Evolutionary conservation across 2,113 vertebrate species (phyloP).

Genomic region (Ahaetulla prasina): DNA sequence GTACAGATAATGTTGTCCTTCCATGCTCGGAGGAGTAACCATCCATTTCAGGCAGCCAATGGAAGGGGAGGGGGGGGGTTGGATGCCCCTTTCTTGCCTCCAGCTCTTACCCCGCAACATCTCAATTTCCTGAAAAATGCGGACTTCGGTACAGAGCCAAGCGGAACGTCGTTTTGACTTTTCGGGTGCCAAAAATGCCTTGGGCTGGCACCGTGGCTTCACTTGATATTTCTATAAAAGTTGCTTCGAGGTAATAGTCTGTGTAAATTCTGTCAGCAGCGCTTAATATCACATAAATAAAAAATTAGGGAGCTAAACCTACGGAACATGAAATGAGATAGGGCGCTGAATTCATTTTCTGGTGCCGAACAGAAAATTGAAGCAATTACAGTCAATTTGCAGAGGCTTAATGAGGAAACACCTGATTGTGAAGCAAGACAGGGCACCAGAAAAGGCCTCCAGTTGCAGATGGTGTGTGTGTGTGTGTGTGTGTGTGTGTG

Average conservation of each 20-base stretch:
- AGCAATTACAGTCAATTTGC: constrained; percentile 17
- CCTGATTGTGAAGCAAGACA: neutral
- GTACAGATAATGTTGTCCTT: neutral
- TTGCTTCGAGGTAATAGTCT: neutral
- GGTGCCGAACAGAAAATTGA: constrained; percentile 24
- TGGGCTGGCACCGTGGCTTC: neutral
- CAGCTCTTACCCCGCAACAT: neutral
- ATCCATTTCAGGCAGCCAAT: neutral
- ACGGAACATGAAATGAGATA: constrained; percentile 12
- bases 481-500: too few relatives aligned
- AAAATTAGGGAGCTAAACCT: constrained; percentile 19
- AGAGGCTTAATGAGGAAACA: constrained; percentile 16
- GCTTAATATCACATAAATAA: constrained; percentile 32
- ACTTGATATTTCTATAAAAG: constrained; percentile 33
- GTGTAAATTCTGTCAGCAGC: constrained; percentile 37
- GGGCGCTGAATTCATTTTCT: constrained; percentile 21
- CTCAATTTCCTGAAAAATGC: neutral
- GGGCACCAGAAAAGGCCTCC: constrained; percentile 7
- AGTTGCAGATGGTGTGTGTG: neutral
- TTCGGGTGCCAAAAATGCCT: neutral
- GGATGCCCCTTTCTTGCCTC: neutral
- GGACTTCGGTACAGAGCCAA: neutral
- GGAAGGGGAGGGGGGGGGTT: neutral
- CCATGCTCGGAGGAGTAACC: too few relatives aligned
- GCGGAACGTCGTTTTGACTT: neutral